Conservation (phyloP, 1,140 invertebrate genomes). For the Meloidogyne chitwoodi region DNA sequence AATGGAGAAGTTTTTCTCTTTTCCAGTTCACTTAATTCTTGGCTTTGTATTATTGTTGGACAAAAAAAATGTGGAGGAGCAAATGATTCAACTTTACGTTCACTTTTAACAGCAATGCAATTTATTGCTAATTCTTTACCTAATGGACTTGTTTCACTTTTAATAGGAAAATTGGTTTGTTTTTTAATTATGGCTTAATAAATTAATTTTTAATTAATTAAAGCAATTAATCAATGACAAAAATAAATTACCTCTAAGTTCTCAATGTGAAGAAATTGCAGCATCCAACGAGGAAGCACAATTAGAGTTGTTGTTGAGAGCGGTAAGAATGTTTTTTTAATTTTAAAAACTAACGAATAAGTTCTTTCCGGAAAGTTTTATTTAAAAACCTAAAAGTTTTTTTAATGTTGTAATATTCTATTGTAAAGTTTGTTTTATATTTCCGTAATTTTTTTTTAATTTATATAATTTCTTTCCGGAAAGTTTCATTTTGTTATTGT, state of each 20-base stretch:
- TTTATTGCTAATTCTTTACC: constrained; percentile 9
- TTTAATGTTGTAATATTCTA: neutral
- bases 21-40: constrained; percentile 5
- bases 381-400: too few species aligned
- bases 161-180: neutral
- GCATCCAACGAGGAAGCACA: constrained; percentile 10
- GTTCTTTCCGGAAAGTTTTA: neutral
- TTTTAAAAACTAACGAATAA: neutral
- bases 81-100: neutral
- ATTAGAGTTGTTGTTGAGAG: constrained; percentile 8
- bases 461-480: too few species aligned
- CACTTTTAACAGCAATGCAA: neutral
- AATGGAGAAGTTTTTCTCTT: constrained; percentile 3
- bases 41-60: neutral
- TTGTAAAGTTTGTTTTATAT: too few species aligned
- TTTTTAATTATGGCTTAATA: neutral
- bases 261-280: neutral
- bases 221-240: neutral
- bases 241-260: neutral
- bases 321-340: neutral
- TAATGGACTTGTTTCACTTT: constrained; percentile 1
- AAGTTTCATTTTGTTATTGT: neutral
- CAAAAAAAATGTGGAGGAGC: neutral
- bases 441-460: too few species aligned
- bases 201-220: neutral